Evolutionary conservation across 2,113 vertebrate genomes (phyloP).

Genomic region (Chaetorhynchus papuensis): DNA sequence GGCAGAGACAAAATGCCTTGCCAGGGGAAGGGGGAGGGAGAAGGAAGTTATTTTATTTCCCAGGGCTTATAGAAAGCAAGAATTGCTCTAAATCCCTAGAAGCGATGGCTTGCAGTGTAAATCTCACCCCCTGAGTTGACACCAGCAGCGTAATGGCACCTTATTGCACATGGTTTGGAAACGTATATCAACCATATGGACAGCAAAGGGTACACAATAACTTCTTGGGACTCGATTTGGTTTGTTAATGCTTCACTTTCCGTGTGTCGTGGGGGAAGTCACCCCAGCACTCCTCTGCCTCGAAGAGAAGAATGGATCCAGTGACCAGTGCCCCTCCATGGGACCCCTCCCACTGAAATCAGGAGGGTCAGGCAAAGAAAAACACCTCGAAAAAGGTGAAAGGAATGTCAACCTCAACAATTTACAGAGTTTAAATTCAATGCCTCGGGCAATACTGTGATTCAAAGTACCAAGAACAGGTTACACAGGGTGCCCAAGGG

Average conservation of each 20-base stretch:
- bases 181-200: conserved; percentile 13
- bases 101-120: conserved; percentile 44
- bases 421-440: not conserved
- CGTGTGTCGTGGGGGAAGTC: not conserved
- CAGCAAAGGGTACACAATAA: conserved; percentile 53
- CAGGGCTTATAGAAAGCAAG: conserved; percentile 42
- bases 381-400: not conserved
- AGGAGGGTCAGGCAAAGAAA: not conserved
- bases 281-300: not conserved
- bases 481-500: not conserved
- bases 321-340: not conserved
- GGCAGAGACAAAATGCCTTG: conserved; percentile 9
- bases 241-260: conserved; percentile 30
- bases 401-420: not conserved
- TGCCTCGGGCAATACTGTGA: not conserved
- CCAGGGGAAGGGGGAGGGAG: conserved; percentile 21
- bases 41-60: conserved; percentile 42
- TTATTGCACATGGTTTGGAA: conserved; percentile 25
- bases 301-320: rapidly evolving
- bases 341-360: not conserved
- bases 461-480: not conserved
- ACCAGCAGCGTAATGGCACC: conserved; percentile 2
- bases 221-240: conserved; percentile 19
- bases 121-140: conserved; percentile 44
- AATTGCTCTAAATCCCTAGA: conserved; percentile 55